phyloP scores from a whole-genome alignment of 2,113 vertebrate genomes.

The Pelecanoides urinatrix region DNA sequence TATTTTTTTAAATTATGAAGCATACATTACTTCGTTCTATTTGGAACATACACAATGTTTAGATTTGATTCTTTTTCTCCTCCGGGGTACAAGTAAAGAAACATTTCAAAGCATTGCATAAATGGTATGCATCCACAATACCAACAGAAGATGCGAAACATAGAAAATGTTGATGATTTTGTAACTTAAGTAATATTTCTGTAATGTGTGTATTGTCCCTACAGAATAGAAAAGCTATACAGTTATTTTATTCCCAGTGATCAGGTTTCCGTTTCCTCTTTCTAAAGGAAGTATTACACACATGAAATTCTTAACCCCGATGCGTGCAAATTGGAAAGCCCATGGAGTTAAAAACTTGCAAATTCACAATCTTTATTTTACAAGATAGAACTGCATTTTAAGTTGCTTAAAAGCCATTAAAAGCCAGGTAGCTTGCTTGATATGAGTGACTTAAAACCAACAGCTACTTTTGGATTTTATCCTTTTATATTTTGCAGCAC shows the following conservation, averaged over 20 bases:
- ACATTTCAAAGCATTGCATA: neutral
- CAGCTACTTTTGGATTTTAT: neutral
- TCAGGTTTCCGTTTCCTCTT: neutral
- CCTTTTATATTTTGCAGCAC: neutral
- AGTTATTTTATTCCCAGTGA: neutral
- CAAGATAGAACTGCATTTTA: neutral
- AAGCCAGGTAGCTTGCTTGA: neutral
- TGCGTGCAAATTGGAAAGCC: neutral
- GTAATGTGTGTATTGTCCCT: neutral
- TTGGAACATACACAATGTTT: neutral
- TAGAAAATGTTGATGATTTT: neutral
- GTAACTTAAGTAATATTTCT: neutral
- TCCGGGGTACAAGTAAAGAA: neutral
- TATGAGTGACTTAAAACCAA: neutral
- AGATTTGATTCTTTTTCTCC: neutral
- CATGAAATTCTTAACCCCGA: neutral
- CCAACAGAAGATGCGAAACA: neutral
- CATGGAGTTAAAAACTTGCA: neutral
- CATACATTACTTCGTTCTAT: neutral
- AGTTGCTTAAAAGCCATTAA: neutral
- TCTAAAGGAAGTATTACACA: neutral
- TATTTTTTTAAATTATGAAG: neutral
- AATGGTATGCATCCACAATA: neutral
- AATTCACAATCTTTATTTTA: neutral
- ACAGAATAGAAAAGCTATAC: neutral